phyloP scores from a whole-genome alignment of 2,888 invertebrate genomes.

The Trichogramma evanescens region DNA sequence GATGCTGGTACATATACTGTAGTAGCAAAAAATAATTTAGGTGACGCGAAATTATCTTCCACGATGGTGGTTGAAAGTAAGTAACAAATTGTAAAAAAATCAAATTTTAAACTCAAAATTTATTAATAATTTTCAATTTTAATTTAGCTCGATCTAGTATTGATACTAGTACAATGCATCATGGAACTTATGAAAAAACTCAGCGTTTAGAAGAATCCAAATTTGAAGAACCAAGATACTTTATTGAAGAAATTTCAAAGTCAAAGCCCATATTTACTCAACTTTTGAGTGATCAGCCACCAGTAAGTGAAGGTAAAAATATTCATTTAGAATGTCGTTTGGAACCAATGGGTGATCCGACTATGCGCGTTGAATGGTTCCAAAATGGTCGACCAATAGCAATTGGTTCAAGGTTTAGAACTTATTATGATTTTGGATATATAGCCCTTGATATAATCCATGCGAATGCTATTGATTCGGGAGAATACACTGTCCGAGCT shows the following conservation, averaged over 20 bases:
- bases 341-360: conserved; percentile 93
- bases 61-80: conserved; percentile 85
- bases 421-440: conserved; percentile 95
- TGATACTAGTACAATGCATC: conserved; percentile 86
- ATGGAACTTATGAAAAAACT: conserved; percentile 78
- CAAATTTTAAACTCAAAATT: not conserved
- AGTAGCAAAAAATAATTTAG: conserved; percentile 82
- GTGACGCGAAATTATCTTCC: conserved; percentile 77
- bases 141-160: conserved; percentile 73
- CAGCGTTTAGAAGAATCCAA: conserved; percentile 77
- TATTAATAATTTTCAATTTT: not conserved
- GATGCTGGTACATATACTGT: conserved; percentile 92
- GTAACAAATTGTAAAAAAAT: conserved; percentile 41
- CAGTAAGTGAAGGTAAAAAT: conserved; percentile 79
- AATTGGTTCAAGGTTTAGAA: conserved; percentile 85
- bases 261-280: conserved; percentile 92
- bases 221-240: conserved; percentile 80
- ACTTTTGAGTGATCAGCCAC: conserved; percentile 79
- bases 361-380: conserved; percentile 93
- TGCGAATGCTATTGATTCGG: conserved; percentile 87
- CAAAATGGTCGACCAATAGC: conserved; percentile 86
- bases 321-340: conserved; percentile 86
- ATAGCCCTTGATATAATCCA: conserved; percentile 93
- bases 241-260: conserved; percentile 87
- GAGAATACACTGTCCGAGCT: conserved; percentile 90